phyloP scores from a whole-genome alignment of 2,797 vertebrate genomes.

The Chromobotia macracanthus region DNA sequence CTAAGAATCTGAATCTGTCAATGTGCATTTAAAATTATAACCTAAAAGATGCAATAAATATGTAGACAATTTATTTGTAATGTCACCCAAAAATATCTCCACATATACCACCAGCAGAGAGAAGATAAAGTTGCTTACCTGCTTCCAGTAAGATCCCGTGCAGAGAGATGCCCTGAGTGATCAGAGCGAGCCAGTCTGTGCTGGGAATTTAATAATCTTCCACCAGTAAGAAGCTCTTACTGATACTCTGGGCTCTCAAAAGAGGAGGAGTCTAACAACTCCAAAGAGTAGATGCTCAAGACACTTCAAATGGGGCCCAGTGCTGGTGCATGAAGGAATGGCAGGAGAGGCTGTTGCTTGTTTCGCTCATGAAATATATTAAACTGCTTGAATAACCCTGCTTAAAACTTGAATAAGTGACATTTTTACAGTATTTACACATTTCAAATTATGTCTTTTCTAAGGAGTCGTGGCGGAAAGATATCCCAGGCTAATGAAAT shows the following conservation, averaged over 20 bases:
- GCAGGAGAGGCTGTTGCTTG: not conserved
- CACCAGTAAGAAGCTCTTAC: conserved; percentile 54
- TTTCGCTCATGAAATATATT: not conserved
- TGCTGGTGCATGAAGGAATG: conserved; percentile 37
- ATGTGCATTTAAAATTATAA: not conserved
- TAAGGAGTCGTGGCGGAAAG: too few species aligned
- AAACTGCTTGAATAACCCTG: too few species aligned
- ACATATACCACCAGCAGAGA: not conserved
- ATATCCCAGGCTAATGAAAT: too few species aligned
- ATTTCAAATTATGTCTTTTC: too few species aligned
- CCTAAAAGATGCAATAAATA: not conserved
- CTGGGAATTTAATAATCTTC: conserved; percentile 47
- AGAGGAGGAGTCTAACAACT: conserved; percentile 51
- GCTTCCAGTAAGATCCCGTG: conserved; percentile 31
- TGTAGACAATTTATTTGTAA: not conserved
- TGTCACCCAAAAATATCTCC: not conserved
- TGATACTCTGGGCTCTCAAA: conserved; percentile 34
- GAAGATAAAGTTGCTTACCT: conserved; percentile 31
- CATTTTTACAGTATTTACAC: too few species aligned
- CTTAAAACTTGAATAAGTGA: too few species aligned
- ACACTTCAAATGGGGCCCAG: conserved; percentile 8
- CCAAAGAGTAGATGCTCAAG: conserved; percentile 29
- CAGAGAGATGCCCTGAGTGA: conserved; percentile 33
- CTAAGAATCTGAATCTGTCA: not conserved
- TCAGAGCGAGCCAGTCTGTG: conserved; percentile 18